Evolutionary conservation across 1,140 invertebrate species (phyloP).

Genomic region (Helicoverpa zea): DNA sequence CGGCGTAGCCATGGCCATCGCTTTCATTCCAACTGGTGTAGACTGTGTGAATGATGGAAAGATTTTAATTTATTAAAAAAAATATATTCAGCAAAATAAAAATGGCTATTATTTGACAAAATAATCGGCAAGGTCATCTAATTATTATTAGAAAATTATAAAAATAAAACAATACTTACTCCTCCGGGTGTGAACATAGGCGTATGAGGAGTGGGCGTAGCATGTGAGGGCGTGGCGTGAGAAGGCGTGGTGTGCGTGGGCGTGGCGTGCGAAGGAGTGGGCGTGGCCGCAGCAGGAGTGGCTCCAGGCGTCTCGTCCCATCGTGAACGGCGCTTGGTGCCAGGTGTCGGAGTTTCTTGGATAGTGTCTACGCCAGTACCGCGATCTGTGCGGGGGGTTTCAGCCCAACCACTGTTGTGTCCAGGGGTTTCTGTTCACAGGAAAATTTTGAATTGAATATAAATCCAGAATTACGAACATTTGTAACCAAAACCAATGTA

Average conservation of each 20-base stretch:
- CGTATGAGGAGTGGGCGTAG: slow-evolving; percentile 84
- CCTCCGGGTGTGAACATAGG: slow-evolving; percentile 91
- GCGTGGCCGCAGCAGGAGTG: slow-evolving; percentile 89
- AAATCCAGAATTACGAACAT: too few relatives aligned
- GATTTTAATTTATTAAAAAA: too few relatives aligned
- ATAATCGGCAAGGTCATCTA: neutral
- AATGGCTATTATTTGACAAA: neutral
- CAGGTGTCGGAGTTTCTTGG: slow-evolving; percentile 96
- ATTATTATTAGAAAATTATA: neutral
- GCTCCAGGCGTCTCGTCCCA: slow-evolving; percentile 99
- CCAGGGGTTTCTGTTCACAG: slow-evolving; percentile 94
- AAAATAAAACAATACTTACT: slow-evolving; percentile 74
- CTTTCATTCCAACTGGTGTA: slow-evolving; percentile 98
- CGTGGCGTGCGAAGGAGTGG: slow-evolving; percentile 91
- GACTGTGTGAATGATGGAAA: slow-evolving; percentile 68
- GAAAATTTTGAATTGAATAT: too few relatives aligned
- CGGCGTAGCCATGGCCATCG: slow-evolving; percentile 99
- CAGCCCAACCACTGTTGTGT: slow-evolving; percentile 98
- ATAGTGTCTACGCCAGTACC: slow-evolving; percentile 92
- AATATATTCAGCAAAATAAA: too few relatives aligned
- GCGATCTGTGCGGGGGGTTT: slow-evolving; percentile 98
- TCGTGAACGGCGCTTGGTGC: slow-evolving; percentile 96
- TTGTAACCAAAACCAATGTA: too few relatives aligned
- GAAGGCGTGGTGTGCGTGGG: slow-evolving; percentile 88
- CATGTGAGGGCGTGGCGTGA: slow-evolving; percentile 86